phyloP scores from a whole-genome alignment of 2,888 invertebrate genomes.

The Hyles lineata region DNA sequence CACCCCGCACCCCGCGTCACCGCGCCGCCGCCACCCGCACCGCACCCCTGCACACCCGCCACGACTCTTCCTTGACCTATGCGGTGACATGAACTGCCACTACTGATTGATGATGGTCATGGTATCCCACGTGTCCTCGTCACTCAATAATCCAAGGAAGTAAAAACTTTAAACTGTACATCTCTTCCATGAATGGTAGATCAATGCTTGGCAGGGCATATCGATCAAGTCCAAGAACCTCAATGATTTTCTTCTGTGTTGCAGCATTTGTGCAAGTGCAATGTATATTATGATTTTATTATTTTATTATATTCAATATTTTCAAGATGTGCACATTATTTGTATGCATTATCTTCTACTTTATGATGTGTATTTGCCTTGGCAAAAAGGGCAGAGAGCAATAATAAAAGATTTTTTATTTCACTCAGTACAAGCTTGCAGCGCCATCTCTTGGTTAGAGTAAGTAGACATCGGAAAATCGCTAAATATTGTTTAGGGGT shows the following conservation, averaged over 20 bases:
- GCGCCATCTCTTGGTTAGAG: not conserved
- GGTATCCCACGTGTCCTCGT: constrained; percentile 3
- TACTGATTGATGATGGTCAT: constrained; percentile 61
- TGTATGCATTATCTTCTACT: not conserved
- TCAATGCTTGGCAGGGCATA: not conserved
- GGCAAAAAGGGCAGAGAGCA: too few relatives aligned
- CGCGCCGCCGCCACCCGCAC: constrained; percentile 41
- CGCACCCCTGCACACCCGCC: constrained; percentile 42
- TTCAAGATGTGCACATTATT: not conserved
- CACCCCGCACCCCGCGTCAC: constrained; percentile 42
- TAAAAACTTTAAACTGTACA: too few relatives aligned
- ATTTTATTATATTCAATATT: not conserved
- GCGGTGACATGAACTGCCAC: constrained; percentile 57
- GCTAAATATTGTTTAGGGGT: too few relatives aligned
- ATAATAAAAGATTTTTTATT: not conserved
- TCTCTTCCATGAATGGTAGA: not conserved
- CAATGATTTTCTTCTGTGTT: too few relatives aligned
- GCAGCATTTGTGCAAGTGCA: too few relatives aligned
- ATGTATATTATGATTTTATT: too few relatives aligned
- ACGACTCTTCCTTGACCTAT: constrained; percentile 62
- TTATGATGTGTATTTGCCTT: not conserved
- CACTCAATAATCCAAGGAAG: not conserved
- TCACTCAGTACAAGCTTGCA: not conserved
- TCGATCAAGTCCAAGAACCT: too few relatives aligned
- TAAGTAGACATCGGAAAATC: not conserved